Conservation (phyloP, 2,888 invertebrate species). For the Drosophila sordidula region DNA sequence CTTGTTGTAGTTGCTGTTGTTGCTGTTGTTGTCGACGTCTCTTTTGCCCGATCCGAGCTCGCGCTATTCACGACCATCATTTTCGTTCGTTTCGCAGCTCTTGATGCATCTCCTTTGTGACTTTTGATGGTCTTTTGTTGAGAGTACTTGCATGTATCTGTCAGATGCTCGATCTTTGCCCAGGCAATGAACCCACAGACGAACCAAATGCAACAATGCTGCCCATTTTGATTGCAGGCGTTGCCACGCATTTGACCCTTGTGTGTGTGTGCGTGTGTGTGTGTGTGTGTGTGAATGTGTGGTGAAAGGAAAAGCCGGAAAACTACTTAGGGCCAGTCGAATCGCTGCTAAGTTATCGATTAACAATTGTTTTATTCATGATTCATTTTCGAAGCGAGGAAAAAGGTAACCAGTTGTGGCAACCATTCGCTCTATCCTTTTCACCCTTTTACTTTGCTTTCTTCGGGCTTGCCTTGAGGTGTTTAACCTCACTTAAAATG, state of each 20-base stretch:
- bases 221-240: conserved; percentile 13
- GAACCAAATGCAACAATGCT: conserved; percentile 18
- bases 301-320: conserved; percentile 11
- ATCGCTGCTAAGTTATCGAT: conserved; percentile 30
- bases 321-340: conserved; percentile 1
- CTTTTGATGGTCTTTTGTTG: conserved; percentile 39
- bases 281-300: neutral
- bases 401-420: neutral
- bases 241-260: conserved; percentile 30
- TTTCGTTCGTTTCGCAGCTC: conserved; percentile 29
- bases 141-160: conserved; percentile 36
- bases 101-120: conserved; percentile 26
- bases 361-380: conserved; percentile 23
- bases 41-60: neutral
- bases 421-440: neutral
- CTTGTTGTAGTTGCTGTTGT: conserved; percentile 32
- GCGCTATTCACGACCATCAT: conserved; percentile 46
- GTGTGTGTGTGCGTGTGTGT: neutral
- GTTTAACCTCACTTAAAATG: conserved; percentile 70
- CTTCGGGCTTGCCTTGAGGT: conserved; percentile 37
- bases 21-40: conserved; percentile 18
- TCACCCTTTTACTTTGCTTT: conserved; percentile 24
- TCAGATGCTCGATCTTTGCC: conserved; percentile 51
- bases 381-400: conserved; percentile 10
- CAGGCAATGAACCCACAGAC: conserved; percentile 43